Conservation (phyloP, 2,888 invertebrate genomes). For the Lasioglossum pauxillum region DNA sequence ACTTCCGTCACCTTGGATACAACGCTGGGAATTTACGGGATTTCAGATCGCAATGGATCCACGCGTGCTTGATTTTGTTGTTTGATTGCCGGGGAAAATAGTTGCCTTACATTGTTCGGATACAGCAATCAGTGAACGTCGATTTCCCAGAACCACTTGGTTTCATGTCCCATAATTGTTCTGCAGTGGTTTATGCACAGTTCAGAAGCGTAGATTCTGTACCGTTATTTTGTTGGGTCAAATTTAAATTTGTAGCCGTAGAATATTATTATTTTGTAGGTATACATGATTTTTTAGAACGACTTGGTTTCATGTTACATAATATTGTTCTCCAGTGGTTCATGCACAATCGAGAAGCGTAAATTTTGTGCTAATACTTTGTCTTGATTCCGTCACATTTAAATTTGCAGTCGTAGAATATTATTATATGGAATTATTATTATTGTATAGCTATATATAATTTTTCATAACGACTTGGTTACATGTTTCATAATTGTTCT, state of each 20-base stretch:
- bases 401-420: no score
- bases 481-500: no score
- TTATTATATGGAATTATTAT: no score
- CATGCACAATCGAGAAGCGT: not conserved
- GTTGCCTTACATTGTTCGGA: not conserved
- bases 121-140: not conserved
- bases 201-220: not conserved
- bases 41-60: not conserved
- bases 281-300: no score
- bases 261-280: no score
- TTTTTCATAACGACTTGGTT: no score
- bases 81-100: not conserved
- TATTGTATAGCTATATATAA: no score
- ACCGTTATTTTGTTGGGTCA: not conserved
- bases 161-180: not conserved
- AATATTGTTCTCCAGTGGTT: not conserved
- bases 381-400: not conserved
- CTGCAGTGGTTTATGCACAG: not conserved
- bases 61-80: not conserved
- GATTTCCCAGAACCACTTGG: not conserved
- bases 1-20: constrained; percentile 26
- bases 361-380: not conserved
- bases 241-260: not conserved
- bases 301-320: no score
- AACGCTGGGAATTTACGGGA: not conserved